Evolutionary conservation across 2,888 invertebrate genomes (phyloP), one percentile per base, ranked within the genome.

Genomic region (Argyresthia goedartella): DNA sequence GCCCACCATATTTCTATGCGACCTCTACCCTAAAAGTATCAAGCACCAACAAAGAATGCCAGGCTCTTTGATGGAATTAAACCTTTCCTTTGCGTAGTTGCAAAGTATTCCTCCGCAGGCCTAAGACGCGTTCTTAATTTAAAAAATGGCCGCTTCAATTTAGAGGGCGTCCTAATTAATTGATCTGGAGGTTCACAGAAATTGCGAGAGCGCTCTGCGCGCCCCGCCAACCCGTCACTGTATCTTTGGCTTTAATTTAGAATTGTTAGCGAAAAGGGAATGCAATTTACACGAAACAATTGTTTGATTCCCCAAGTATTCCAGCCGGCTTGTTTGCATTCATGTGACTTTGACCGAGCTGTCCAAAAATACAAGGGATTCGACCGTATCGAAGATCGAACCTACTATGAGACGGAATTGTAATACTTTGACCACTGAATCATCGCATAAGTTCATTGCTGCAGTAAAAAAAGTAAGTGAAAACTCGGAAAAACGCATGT

Each of bases 251-350:
- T 78, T 84, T 81, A 84, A 85, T 85, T 85, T 82, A 76, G 81
- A 82, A 84, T 78, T 82, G 81, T 84, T 81, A 81, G 74, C 75
- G 77, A 71, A 76, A 78, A 81, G 76, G 81, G 79, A 80, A 80
- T 84, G 82, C 81, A 84, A 85, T 85, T 82, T 85, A 81, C 74
- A 78, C 78, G 71, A 81, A 80, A 82, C 82, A 84, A 84, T 84
- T 82, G 81, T 82, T 81, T 79, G 82, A 84, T 81, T 82, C 78
- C 72, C 64, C 25, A 76, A 79, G 72, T 78, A 71, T 76, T 65
- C 65, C 59, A 25, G 33, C 46, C 46, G 16, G 25, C 46, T 46
- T 46, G 46, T 46, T 46, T 46, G 33, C 46, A 6, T 25, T 25
- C 25, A 25, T 25, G 6, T 25, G 3, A 25, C 25, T 25, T 25